A percentile compares a stretch with the other conserved stretches of the same genome.
These are phyloP conservation scores for Cheilosia urbana DNA, from an alignment of 2,888 invertebrate species.

Conservation along the genomic window DNA sequence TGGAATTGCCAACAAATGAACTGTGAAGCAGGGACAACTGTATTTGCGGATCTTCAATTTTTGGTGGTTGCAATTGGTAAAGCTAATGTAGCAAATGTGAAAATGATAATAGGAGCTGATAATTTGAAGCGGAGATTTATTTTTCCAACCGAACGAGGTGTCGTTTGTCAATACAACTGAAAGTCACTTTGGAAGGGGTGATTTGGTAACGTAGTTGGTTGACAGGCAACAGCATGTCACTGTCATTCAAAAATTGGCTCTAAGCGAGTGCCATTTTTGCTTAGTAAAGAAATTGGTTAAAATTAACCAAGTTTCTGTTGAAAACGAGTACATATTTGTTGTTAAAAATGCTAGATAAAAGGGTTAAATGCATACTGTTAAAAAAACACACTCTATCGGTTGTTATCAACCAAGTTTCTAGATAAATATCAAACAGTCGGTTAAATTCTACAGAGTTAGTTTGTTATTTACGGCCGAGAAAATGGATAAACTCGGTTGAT, in stretches of 20 bases:
- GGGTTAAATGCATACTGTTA: too few species aligned
- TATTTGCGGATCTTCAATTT: constrained; percentile 30
- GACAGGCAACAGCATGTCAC: background rate
- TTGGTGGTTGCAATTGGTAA: background rate
- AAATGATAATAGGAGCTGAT: constrained; percentile 21
- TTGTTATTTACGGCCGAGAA: too few species aligned
- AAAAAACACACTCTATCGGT: too few species aligned
- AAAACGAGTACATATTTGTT: too few species aligned
- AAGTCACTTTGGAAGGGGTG: constrained; percentile 26
- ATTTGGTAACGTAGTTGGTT: background rate
- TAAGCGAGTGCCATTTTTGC: too few species aligned
- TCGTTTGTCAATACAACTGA: constrained; percentile 40
- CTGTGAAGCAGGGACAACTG: constrained; percentile 55
- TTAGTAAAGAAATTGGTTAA: too few species aligned
- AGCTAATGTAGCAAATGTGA: constrained; percentile 22
- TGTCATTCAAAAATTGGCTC: background rate
- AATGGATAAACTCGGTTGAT: too few species aligned
- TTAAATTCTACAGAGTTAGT: too few species aligned
- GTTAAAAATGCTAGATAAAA: too few species aligned
- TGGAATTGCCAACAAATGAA: constrained; percentile 62
- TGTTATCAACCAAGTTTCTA: too few species aligned
- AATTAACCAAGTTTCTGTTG: too few species aligned
- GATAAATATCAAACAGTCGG: too few species aligned
- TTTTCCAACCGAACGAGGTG: constrained; percentile 19
- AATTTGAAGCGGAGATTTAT: constrained; percentile 33